phyloP scores from a whole-genome alignment of 2,797 vertebrate species.

The Novumbra hubbsi region DNA sequence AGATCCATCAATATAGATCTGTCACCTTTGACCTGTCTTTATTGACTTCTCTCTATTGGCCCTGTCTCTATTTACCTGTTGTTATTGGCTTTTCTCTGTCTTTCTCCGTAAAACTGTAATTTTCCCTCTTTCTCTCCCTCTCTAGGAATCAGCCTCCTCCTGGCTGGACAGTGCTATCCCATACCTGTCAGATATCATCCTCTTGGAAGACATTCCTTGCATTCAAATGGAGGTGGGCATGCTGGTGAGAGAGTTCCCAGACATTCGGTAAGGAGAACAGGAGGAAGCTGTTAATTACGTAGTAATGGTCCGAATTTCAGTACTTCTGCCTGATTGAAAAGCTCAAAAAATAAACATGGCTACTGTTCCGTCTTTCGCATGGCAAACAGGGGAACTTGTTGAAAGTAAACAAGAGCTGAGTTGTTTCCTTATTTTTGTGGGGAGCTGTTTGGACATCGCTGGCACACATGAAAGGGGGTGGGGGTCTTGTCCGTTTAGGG shows the following conservation, averaged over 20 bases:
- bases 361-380: constrained; percentile 28
- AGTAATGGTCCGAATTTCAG: background rate
- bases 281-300: background rate
- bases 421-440: constrained; percentile 53
- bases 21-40: too few relatives aligned
- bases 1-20: too few relatives aligned
- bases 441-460: constrained; percentile 33
- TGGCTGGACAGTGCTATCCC: constrained; percentile 85
- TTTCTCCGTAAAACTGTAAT: too few relatives aligned
- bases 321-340: constrained; percentile 21
- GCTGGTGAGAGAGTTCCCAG: constrained; percentile 87
- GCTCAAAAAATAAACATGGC: constrained; percentile 19
- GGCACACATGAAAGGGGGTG: constrained; percentile 43
- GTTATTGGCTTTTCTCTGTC: too few relatives aligned
- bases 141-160: constrained; percentile 80
- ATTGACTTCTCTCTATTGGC: too few relatives aligned
- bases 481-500: background rate
- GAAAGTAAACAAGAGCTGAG: constrained; percentile 49
- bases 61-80: too few relatives aligned
- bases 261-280: constrained; percentile 76
- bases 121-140: background rate
- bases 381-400: constrained; percentile 38
- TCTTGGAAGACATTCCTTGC: constrained; percentile 85
- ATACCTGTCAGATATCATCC: constrained; percentile 84
- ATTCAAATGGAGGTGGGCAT: constrained; percentile 92